Evolutionary conservation across 2,113 vertebrate genomes (phyloP).

Genomic region (human (Homo sapiens)): DNA sequence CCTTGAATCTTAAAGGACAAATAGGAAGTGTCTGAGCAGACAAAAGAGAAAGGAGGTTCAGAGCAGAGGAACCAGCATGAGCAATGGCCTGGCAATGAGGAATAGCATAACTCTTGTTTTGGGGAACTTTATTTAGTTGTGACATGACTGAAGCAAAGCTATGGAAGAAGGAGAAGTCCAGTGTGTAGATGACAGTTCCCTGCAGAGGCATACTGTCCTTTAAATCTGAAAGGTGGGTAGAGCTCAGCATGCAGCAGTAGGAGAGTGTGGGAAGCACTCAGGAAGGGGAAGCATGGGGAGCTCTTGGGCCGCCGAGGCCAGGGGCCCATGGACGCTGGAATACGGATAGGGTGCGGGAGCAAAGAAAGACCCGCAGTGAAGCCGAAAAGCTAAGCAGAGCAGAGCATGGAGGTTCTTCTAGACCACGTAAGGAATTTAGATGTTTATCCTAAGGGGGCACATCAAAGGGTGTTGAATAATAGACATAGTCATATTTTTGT

Average conservation of each 20-base stretch:
- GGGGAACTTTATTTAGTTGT: not conserved
- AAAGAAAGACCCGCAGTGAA: not conserved
- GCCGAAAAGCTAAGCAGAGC: too few species aligned
- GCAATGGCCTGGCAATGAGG: too few species aligned
- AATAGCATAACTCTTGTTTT: not conserved
- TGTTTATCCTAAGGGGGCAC: not conserved
- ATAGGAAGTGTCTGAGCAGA: not conserved
- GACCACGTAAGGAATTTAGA: not conserved
- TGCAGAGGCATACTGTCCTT: not conserved
- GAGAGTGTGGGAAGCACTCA: too few species aligned
- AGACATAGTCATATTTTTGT: not conserved
- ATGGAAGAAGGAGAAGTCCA: not conserved
- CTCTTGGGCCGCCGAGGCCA: not conserved
- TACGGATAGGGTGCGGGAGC: rapidly evolving
- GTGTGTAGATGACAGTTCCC: not conserved
- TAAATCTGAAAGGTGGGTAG: not conserved
- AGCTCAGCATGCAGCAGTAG: not conserved
- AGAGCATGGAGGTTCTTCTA: not conserved
- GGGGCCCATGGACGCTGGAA: not conserved
- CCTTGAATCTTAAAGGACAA: not conserved
- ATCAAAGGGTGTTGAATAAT: not conserved
- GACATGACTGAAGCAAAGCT: not conserved
- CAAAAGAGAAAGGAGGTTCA: not conserved
- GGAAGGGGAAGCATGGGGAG: rapidly evolving
- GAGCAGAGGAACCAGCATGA: not conserved